phyloP scores from a whole-genome alignment of 2,797 vertebrate species.

The Aeoliscus strigatus region DNA sequence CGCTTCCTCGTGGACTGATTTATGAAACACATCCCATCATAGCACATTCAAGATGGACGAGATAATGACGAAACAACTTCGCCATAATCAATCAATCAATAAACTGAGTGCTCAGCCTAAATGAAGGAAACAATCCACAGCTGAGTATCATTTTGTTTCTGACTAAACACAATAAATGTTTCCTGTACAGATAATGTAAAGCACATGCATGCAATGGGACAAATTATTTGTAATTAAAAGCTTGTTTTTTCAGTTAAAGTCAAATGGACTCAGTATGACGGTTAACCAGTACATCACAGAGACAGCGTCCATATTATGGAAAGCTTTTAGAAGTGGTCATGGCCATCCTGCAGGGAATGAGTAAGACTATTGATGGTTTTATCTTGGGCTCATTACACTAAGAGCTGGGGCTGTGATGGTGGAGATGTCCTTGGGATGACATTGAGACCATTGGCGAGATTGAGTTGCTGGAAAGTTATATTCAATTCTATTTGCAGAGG shows the following conservation, averaged over 20 bases:
- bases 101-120: neutral
- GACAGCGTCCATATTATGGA: slow-evolving; percentile 66
- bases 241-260: slow-evolving; percentile 32
- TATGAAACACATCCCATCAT: slow-evolving; percentile 10
- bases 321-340: slow-evolving; percentile 75
- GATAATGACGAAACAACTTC: slow-evolving; percentile 12
- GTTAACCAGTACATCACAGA: slow-evolving; percentile 62
- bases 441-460: slow-evolving; percentile 51
- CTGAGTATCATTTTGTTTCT: too few species aligned
- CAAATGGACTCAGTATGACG: slow-evolving; percentile 64
- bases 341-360: slow-evolving; percentile 59
- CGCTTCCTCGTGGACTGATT: slow-evolving; percentile 20
- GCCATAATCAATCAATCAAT: slow-evolving; percentile 1
- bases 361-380: slow-evolving; percentile 76
- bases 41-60: slow-evolving; percentile 11
- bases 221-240: slow-evolving; percentile 34
- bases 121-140: too few species aligned
- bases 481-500: slow-evolving; percentile 6
- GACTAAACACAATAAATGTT: too few species aligned
- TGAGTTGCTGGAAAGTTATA: slow-evolving; percentile 40
- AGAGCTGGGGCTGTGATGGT: slow-evolving; percentile 67
- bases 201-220: neutral
- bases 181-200: too few species aligned
- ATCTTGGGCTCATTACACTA: slow-evolving; percentile 79
- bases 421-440: slow-evolving; percentile 73